Evolutionary conservation across 2,888 invertebrate genomes (phyloP).

Genomic region (Lumbricus terrestris): DNA sequence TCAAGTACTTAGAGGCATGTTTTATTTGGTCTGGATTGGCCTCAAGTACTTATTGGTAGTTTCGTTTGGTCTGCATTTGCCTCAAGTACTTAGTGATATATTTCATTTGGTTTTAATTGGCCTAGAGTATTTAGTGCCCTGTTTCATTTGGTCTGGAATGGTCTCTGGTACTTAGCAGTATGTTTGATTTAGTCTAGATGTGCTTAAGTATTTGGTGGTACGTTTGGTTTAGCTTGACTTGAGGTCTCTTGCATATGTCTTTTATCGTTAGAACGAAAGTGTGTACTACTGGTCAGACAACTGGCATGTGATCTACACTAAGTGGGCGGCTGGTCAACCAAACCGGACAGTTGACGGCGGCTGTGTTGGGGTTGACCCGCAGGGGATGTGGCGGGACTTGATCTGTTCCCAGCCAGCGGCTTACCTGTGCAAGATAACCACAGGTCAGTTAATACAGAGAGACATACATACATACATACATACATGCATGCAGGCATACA

Average conservation of each 20-base stretch:
- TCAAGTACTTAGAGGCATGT: too few species aligned
- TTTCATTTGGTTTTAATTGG: too few species aligned
- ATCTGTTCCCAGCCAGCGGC: not conserved
- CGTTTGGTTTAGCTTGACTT: too few species aligned
- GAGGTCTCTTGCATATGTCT: not conserved
- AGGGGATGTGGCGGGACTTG: slow-evolving; percentile 26
- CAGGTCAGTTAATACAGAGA: not conserved
- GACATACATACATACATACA: too few species aligned
- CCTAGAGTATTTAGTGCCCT: too few species aligned
- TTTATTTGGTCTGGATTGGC: too few species aligned
- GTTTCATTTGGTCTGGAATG: not conserved
- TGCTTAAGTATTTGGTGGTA: too few species aligned
- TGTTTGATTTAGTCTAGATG: not conserved
- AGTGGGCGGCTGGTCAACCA: slow-evolving; percentile 28
- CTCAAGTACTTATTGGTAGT: too few species aligned
- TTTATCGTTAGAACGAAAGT: not conserved
- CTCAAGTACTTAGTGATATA: slow-evolving; percentile 5
- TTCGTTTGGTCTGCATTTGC: slow-evolving; percentile 22
- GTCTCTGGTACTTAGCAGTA: not conserved
- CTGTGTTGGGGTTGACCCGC: slow-evolving; percentile 25
- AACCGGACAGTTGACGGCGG: slow-evolving; percentile 18
- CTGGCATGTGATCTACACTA: slow-evolving; percentile 26
- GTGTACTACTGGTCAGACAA: slow-evolving; percentile 28
- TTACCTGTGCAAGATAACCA: slow-evolving; percentile 15
- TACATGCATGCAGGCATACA: too few species aligned